These are phyloP conservation scores for Nephrotoma flavescens DNA, from an alignment of 2,888 invertebrate species.

Conservation along the genomic window DNA sequence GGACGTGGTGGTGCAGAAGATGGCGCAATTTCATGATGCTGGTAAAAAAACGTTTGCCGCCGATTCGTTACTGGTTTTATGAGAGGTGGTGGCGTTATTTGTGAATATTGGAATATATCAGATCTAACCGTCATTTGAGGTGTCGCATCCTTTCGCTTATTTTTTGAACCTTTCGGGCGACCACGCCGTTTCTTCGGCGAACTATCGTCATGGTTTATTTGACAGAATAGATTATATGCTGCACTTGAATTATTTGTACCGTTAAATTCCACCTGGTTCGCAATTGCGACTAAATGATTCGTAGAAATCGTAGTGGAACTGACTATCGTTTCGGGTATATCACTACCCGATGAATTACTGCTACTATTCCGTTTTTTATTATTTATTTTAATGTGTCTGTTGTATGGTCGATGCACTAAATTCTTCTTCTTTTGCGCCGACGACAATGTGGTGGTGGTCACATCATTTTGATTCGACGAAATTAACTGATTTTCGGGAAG, in stretches of 20 bases:
- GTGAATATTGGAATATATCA: background rate
- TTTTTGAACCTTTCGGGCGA: constrained; percentile 5
- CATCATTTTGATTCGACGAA: background rate
- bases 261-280: background rate
- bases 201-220: background rate
- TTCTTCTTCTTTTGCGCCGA: background rate
- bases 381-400: background rate
- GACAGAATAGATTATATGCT: background rate
- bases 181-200: background rate
- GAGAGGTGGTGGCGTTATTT: background rate
- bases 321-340: background rate
- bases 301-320: background rate
- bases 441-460: background rate
- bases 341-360: background rate
- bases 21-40: background rate
- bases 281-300: background rate
- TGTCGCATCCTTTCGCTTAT: background rate
- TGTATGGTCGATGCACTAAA: background rate
- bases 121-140: background rate
- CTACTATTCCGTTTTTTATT: background rate
- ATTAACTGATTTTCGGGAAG: background rate
- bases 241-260: background rate
- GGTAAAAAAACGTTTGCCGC: background rate
- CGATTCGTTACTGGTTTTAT: background rate
- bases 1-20: background rate